Base-by-base conservation (phyloP, 2,888 invertebrate species). In the Allacma fusca region DNA sequence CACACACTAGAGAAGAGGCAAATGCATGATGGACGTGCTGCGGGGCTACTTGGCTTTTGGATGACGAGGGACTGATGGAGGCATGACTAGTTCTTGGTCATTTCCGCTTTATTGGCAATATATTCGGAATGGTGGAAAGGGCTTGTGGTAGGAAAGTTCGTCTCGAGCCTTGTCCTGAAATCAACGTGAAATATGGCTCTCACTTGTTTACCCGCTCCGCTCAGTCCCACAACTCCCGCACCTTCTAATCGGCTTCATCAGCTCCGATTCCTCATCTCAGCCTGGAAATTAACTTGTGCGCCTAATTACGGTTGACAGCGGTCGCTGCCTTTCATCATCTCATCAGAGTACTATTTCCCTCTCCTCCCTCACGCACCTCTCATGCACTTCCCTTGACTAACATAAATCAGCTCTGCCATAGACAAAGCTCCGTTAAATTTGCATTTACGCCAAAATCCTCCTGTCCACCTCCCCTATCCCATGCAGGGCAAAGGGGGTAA, bases 211-310 rank as follows among this genome's bases (percentile, higher is more conserved):
- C 26, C 43, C 26, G 1, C n/a, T 29, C n/a, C 21, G 2, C 67
- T n/a, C 34, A 4, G 13, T 70, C 24, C 21, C 23, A 43, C 71
- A 50, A 19, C 50, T 26, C 29, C 34, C 34, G 71, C 40, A 34
- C 26, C 28, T 64, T 59, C 59, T 34, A 73, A 73, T 40, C 44
- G 16, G 64, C 74, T 43, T 50, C 50, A 50, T 50, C 50, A 50
- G 50, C 5, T 50, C 50, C 50, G 19, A 50, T 50, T 74, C 23
- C 50, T 67, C 43, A 43, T 29, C 44, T 19, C 74, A 67, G 44
- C 44, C 16, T n/a, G 34, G 29, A 74, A 74, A 74, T 74, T 74
- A 74, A 65, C 65, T 74, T 74, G 65, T 74, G 65, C 26, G 12
- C 50, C 29, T 71, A 71, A 71, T 71, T 71, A 71, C 19, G 16